Evolutionary conservation across 2,797 vertebrate genomes (phyloP), one percentile per base, ranked within the genome.

Genomic region (Centropyge bicolor): DNA sequence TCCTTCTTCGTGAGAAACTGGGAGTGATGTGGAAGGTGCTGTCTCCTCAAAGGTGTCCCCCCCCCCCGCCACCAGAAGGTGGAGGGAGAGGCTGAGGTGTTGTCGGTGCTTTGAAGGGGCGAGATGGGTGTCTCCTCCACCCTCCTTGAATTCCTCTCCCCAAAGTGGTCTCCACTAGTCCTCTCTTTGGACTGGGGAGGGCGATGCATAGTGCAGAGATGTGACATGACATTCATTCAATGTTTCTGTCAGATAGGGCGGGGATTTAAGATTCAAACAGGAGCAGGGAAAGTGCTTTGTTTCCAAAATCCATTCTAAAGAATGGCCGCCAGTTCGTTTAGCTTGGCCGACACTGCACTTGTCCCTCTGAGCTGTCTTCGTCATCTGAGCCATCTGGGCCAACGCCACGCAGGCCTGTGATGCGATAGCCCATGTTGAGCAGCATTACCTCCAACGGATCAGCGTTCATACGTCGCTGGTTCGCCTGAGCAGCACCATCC

Each of bases 351-450:
- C 98, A 99, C 89, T 99, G 98, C 70, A 99, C 97, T 91, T 99
- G 98, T 90, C 98, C 97, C 88, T 99, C 98, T 2, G 97, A 95
- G 96, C 95, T 97, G 94, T 98, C 97, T 91, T 99, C 98, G 0
- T 99, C 98, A 0, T 99, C 98, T 0, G 98, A 99, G 80, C 96
- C 97, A 2, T 96, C 95, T 0, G 97, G 92, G 3, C 97, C 97
- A 0, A 95, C 94, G 0, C 97, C 97, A 60, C 96, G 97, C 87
- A 99, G 96, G 90, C 98, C 98, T 0, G 97, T 98, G 94, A 99
- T 99, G 91, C 98, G 95, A 92, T 99, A 99, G 60, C 98, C 98
- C 98, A 99, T 99, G 95, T 99, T 99, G 35, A 99, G 95, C 92
- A 99, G 94, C 98, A 99, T 99, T 82, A 99, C 97, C 90, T 99